Base-by-base conservation (phyloP, 1,140 invertebrate species). In the Drosophila littoralis region DNA sequence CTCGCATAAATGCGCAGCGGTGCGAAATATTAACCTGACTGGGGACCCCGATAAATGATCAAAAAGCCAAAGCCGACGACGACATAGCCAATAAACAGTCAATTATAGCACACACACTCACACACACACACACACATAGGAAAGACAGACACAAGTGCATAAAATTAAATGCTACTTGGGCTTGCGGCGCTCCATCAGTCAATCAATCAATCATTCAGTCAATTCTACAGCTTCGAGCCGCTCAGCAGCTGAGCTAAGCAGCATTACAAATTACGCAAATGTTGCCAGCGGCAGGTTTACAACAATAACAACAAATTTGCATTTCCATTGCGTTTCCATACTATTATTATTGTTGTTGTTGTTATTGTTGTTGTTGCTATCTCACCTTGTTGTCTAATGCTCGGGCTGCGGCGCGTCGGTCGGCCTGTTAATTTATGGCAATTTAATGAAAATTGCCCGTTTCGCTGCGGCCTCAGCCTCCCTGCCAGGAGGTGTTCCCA, bases 21-120 rank as follows among this genome's bases (percentile, higher is more conserved):
- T 79, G 80, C 63, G 63, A 83, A 69, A 76, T 83, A 81, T 79
- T 79, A 81, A 76, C 64, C 54, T 60, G 51, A 59, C 46, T 72
- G 45, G 35, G 54, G 71, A 66, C 22, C 58, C 51, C 75, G 84
- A 83, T 83, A 82, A 86, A 83, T 88, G 83, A 86, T 88, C 79
- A 86, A 86, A 86, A 79, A 77, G 84, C 83, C 50, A 75, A 71
- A 63, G 80, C 35, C 40, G 51, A 57, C 54, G 64, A 71, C 77
- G 69, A 80, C 77, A 55, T 82, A 77, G 83, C 83, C 83, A 86
- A 86, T 86, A 86, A 86, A 86, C 82, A 86, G 82, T 88, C 82
- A 86, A 86, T 86, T 86, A 86, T 88, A 58, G 75, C 71, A 38
- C 38, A 73, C 38, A 15, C 13, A 73, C 38, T 8, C 13, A 54